phyloP scores from a whole-genome alignment of 2,113 vertebrate genomes.

The Theropithecus gelada region DNA sequence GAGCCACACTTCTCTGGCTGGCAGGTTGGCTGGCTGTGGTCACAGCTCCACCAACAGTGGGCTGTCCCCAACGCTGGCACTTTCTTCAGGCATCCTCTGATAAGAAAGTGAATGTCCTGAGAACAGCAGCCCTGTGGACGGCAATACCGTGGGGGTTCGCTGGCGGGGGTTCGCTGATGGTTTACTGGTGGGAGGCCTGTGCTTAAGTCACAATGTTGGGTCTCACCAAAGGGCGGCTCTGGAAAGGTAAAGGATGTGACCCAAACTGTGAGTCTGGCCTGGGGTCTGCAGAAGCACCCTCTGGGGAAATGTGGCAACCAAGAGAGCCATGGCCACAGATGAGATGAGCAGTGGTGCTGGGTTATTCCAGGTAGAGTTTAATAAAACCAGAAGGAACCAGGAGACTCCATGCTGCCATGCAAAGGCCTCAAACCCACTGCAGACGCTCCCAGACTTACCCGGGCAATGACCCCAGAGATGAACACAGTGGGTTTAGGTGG shows the following conservation, averaged over 20 bases:
- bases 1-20: background rate
- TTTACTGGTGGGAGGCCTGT: background rate
- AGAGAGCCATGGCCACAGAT: accelerated
- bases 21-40: background rate
- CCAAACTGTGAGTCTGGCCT: background rate
- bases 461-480: constrained; percentile 96
- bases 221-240: background rate
- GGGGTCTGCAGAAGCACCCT: accelerated
- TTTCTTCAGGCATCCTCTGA: accelerated
- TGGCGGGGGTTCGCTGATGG: too few species aligned
- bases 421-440: background rate
- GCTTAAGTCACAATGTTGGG: accelerated
- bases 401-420: accelerated
- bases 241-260: background rate
- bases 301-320: accelerated
- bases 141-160: accelerated
- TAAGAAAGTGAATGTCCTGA: accelerated
- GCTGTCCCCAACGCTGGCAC: too few species aligned
- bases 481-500: constrained; percentile 92
- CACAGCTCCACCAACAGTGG: background rate
- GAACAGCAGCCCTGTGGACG: background rate
- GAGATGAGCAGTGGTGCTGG: background rate
- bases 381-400: background rate
- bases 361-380: background rate
- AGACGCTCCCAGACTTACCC: constrained; percentile 86